Percentiles rank a stretch among this genome's conserved stretches.
phyloP scores from a whole-genome alignment of 2,888 invertebrate species.

The Coremacera marginata region DNA sequence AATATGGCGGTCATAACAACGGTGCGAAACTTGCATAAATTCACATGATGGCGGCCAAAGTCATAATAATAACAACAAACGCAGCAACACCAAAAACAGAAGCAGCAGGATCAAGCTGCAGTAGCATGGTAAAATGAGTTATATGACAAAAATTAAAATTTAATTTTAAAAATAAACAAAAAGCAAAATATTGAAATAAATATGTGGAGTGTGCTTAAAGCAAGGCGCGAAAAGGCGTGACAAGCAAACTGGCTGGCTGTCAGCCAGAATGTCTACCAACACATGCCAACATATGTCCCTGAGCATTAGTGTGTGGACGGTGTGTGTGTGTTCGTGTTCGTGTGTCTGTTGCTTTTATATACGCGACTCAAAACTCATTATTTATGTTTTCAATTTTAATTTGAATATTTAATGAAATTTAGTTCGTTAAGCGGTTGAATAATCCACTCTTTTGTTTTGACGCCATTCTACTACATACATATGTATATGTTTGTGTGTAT shows the following conservation, averaged over 20 bases:
- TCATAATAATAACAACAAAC: not conserved
- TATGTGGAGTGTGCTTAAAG: not conserved
- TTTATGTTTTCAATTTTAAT: constrained; percentile 9
- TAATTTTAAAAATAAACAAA: not conserved
- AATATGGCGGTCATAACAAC: constrained; percentile 11
- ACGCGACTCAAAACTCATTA: not conserved
- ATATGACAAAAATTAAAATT: constrained; percentile 9
- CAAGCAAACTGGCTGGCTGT: too few species aligned
- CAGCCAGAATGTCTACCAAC: too few species aligned
- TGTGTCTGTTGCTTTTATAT: not conserved
- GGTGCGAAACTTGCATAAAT: constrained; percentile 4
- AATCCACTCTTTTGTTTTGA: not conserved
- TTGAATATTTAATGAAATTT: constrained; percentile 25
- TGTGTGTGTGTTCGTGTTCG: not conserved
- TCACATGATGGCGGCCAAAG: constrained; percentile 5
- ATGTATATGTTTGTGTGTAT: not conserved
- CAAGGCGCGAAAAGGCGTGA: not conserved
- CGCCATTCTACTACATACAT: not conserved
- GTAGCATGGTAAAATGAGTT: not conserved
- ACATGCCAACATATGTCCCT: not conserved
- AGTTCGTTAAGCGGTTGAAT: not conserved
- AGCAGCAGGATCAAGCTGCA: not conserved
- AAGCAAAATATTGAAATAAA: not conserved
- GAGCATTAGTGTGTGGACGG: too few species aligned
- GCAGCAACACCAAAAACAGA: not conserved